A percentile compares a stretch with the other conserved stretches of the same genome.
Evolutionary conservation across 2,113 vertebrate genomes (phyloP).

Genomic region (Seriola rivoliana): DNA sequence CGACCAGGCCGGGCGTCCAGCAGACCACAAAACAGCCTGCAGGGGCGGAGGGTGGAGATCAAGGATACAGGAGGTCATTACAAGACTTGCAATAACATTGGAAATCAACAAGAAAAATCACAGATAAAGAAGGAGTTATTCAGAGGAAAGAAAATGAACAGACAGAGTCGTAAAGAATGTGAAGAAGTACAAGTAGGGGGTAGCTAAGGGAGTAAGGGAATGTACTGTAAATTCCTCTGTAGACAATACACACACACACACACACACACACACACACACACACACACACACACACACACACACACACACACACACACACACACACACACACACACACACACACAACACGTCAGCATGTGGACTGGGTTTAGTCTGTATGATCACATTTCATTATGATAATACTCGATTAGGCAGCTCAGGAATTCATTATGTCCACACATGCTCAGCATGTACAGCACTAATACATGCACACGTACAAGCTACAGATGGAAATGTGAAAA

Average conservation of each 20-base stretch:
- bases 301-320: conserved; percentile 11
- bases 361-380: conserved; percentile 59
- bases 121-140: conserved; percentile 1
- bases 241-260: conserved; percentile 31
- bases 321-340: conserved; percentile 3
- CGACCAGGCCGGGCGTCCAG: conserved; percentile 91
- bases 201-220: conserved; percentile 16
- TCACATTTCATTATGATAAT: conserved; percentile 74
- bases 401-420: conserved; percentile 60
- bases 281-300: conserved; percentile 59
- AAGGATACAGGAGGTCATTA: conserved; percentile 6
- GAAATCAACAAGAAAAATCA: neutral
- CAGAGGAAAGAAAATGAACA: conserved; percentile 20
- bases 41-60: neutral
- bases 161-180: conserved; percentile 41
- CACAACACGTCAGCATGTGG: conserved; percentile 48
- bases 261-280: neutral
- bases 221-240: conserved; percentile 55
- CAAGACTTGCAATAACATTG: neutral
- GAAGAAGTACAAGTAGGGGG: conserved; percentile 30
- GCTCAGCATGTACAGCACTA: conserved; percentile 28
- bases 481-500: conserved; percentile 22
- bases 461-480: conserved; percentile 42
- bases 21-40: conserved; percentile 87
- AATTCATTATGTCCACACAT: conserved; percentile 71